Percentiles rank a stretch among this genome's conserved stretches.
These are phyloP conservation scores for Carabus problematicus DNA, from an alignment of 2,888 invertebrate genomes.

Conservation along the genomic window DNA sequence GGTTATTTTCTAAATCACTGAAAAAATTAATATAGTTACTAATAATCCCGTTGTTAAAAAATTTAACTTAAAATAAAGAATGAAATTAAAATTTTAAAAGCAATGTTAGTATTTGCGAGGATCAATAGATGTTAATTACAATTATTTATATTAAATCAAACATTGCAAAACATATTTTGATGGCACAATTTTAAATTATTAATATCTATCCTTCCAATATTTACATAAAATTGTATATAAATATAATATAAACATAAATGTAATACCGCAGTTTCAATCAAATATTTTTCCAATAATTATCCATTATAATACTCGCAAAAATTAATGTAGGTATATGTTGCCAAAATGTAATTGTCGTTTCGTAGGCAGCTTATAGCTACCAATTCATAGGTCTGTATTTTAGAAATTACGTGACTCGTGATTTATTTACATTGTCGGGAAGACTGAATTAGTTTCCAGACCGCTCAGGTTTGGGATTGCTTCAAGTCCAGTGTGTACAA, in stretches of 20 bases:
- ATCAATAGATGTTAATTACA: not conserved
- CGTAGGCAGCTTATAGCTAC: too few species aligned
- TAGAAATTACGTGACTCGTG: not conserved
- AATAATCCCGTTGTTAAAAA: not conserved
- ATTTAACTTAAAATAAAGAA: too few species aligned
- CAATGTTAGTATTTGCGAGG: conserved; percentile 1
- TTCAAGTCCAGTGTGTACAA: conserved; percentile 58
- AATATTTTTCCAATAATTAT: too few species aligned
- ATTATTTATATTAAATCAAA: not conserved
- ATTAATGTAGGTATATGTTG: too few species aligned
- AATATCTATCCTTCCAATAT: not conserved
- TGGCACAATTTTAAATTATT: not conserved
- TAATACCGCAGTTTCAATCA: too few species aligned
- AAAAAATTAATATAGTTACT: conserved; percentile 42
- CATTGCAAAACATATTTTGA: conserved; percentile 7
- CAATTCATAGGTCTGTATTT: too few species aligned
- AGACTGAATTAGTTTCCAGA: conserved; percentile 54
- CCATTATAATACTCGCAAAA: too few species aligned
- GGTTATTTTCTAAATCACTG: conserved; percentile 60
- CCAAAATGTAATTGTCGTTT: too few species aligned
- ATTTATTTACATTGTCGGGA: conserved; percentile 57
- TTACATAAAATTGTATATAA: too few species aligned
- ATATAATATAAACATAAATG: not conserved
- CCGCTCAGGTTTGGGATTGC: conserved; percentile 57
- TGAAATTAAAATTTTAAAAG: too few species aligned